Base-by-base conservation (phyloP, 2,888 invertebrate species). In the Calephelis perditalis region DNA sequence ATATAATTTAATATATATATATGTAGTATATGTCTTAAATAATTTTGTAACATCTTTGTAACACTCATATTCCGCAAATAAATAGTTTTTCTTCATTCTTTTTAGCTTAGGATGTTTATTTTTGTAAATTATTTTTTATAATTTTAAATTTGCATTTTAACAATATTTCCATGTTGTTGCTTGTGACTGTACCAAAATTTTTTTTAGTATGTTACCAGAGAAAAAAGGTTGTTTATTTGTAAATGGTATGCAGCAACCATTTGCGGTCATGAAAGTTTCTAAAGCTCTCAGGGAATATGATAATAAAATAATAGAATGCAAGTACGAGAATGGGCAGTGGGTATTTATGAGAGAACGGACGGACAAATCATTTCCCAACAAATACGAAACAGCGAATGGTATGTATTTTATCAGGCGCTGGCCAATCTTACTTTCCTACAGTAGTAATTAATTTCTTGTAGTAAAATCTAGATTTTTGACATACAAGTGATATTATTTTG, bases 251-350 rank as follows among this genome's bases (percentile, higher is more conserved):
- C 92, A 94, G 4, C 74, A 73, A 0, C 95, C 95, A 0, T 96
- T 96, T 76, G 92, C 90, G 0, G 76, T 83, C 64, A 97, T 98
- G 87, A 95, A 95, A 79, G 92, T 94, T n/a, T 95, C 93, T 0
- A 97, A 96, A 78, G 92, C 93, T 1, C 76, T 98, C 6, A 94
- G 94, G 71, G 93, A 95, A 46, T 89, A 96, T 58, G 93, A 99
- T 85, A 95, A 96, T 73, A 98, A 99, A 88, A 99, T 99, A 62
- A 94, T 99, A 58, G 99, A 99, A 89, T 99, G 99, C 84, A 95
- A 94, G 72, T 94, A 88, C 73, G 96, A 97, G 65, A 92, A 94
- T 67, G 92, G 93, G 46, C 90, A 93, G 67, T 99, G 99, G 99
- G 92, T 94, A 59, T 98, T 96, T 78, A 96, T 99, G 97, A 92